Evolutionary conservation across 2,888 invertebrate genomes (phyloP), one percentile per base, ranked within the genome.

Genomic region (Nemurella pictetii): DNA sequence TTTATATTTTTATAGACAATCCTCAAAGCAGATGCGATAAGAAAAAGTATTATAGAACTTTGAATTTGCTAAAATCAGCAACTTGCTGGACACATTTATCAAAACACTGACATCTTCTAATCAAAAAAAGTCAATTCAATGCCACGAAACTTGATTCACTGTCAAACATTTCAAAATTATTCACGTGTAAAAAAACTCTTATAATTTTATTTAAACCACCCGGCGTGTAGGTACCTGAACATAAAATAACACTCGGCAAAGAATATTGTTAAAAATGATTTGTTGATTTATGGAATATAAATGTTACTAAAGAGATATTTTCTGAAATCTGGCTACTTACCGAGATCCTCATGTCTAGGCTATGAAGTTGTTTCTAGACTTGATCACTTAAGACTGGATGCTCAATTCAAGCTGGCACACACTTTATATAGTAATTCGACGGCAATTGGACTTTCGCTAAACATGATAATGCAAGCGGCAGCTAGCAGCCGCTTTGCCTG

Each of bases 381-480:
- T 82, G 82, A 82, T 82, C 82, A 82, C 82, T 82, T 82, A 72
- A 55, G 84, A 84, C 84, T 84, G 84, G 83, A 78, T 84, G 80
- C 84, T 77, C 26, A 36, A 30, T 75, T 36, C 26, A 7, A 35
- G 80, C 20, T 35, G 27, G 27, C 78, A 26, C 78, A 72, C 55
- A 80, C 80, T 55, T 84, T 84, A 84, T 84, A 84, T 84, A 84
- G 80, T 27, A 72, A 55, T 82, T 78, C 29, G 12, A 30, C 78
- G 28, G 30, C 78, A 29, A 28, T 7, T 29, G 78, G 82, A 29
- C 72, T 82, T 82, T 72, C 82, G 72, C 72, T 72, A 55, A 72
- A 29, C 26, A 78, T 78, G 78, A 78, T 78, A 78, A 12, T 78
- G 78, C 78, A 78, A 78, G 55, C 55, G 55, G 55, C 20, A 20